These are phyloP conservation scores for Pandemis corylana DNA, from an alignment of 2,888 invertebrate species.

Conservation along the genomic window DNA sequence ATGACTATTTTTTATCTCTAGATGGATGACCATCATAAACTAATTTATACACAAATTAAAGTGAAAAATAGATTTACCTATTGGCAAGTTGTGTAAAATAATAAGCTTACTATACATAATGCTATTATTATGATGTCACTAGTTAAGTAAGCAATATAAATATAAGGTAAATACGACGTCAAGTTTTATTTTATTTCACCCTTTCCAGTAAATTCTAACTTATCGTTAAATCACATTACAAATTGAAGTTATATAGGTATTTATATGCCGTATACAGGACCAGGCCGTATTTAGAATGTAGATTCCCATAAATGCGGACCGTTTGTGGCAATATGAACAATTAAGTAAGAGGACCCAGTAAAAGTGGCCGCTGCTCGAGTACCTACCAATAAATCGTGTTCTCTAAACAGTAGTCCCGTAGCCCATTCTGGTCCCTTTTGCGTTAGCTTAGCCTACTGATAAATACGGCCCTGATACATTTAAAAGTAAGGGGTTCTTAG, in stretches of 20 bases:
- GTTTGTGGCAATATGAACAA: too few species aligned
- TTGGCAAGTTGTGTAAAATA: conserved; percentile 84
- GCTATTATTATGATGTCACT: conserved; percentile 84
- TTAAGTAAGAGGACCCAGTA: too few species aligned
- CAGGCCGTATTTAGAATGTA: not conserved
- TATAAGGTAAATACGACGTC: conserved; percentile 79
- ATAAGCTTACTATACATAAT: conserved; percentile 81
- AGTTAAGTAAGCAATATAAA: conserved; percentile 86
- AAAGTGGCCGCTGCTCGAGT: too few species aligned
- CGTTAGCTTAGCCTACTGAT: not conserved
- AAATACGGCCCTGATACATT: not conserved
- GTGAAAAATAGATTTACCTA: conserved; percentile 80
- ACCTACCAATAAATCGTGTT: too few species aligned
- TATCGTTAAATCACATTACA: conserved; percentile 26
- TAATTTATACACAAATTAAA: conserved; percentile 83
- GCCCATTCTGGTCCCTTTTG: not conserved
- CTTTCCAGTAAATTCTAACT: conserved; percentile 19
- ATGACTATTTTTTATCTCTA: conserved; percentile 83
- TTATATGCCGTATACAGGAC: not conserved
- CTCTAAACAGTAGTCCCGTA: too few species aligned
- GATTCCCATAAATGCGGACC: not conserved
- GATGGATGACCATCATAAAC: conserved; percentile 83
- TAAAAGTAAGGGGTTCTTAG: conserved; percentile 44
- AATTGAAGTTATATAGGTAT: not conserved
- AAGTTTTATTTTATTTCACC: conserved; percentile 59